Conservation (phyloP, 2,113 vertebrate genomes). For the Pardalotus punctatus region DNA sequence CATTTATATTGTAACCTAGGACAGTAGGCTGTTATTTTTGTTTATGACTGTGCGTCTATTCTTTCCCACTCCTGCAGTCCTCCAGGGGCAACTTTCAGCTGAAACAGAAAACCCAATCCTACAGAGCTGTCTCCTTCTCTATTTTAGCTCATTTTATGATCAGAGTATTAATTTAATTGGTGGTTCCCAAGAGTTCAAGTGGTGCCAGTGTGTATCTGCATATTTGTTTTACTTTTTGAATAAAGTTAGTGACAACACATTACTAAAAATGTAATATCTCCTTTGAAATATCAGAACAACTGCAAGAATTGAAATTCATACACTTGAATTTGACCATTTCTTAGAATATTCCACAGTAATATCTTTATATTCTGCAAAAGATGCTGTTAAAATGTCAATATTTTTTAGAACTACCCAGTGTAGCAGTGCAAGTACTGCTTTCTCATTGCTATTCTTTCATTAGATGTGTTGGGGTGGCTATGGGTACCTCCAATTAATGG, state of each 20-base stretch:
- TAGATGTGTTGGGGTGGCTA: neutral
- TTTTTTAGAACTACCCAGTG: neutral
- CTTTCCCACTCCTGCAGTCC: neutral
- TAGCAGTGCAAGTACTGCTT: neutral
- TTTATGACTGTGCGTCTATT: neutral
- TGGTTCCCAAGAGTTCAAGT: neutral
- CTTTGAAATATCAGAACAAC: neutral
- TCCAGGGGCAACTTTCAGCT: neutral
- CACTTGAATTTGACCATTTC: neutral
- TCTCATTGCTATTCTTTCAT: neutral
- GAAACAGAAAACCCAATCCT: neutral
- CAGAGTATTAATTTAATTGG: neutral
- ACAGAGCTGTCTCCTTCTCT: neutral
- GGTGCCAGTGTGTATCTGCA: neutral
- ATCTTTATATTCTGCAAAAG: neutral
- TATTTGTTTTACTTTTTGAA: neutral
- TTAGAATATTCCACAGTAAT: neutral
- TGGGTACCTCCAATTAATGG: neutral
- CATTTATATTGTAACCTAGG: too few species aligned
- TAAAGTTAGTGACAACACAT: neutral
- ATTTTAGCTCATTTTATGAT: neutral
- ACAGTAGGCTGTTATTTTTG: too few species aligned
- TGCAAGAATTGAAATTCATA: neutral
- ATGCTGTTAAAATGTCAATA: neutral
- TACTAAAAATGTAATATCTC: neutral